These are phyloP conservation scores for Cuniculus paca DNA, from an alignment of 2,797 vertebrate genomes.

Conservation along the genomic window DNA sequence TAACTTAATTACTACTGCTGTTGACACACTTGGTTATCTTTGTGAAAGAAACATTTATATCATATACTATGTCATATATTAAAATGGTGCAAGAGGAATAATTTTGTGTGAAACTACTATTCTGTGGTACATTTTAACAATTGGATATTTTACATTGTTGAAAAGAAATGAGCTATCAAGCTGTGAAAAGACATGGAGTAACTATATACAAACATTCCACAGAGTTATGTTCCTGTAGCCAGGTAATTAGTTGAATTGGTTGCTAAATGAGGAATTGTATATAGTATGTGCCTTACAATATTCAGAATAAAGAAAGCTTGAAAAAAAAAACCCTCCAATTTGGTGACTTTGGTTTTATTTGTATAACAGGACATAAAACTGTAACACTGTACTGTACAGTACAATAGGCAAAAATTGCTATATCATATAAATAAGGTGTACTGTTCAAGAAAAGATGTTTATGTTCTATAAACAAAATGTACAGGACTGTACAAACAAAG, in stretches of 20 bases:
- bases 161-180: neutral
- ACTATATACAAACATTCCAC: neutral
- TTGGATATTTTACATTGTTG: neutral
- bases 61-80: neutral
- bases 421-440: neutral
- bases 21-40: neutral
- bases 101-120: neutral
- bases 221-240: neutral
- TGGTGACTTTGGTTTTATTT: neutral
- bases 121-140: neutral
- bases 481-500: neutral
- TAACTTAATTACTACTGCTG: neutral
- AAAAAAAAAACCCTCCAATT: neutral
- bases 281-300: neutral
- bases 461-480: neutral
- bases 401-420: neutral
- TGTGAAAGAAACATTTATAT: neutral
- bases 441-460: neutral
- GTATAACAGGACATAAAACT: neutral
- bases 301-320: neutral
- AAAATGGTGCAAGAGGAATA: neutral
- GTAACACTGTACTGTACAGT: neutral
- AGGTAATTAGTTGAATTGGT: neutral
- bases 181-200: neutral
- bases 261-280: neutral